Evolutionary conservation across 2,888 invertebrate species (phyloP).

Genomic region (Lathronympha strigana): DNA sequence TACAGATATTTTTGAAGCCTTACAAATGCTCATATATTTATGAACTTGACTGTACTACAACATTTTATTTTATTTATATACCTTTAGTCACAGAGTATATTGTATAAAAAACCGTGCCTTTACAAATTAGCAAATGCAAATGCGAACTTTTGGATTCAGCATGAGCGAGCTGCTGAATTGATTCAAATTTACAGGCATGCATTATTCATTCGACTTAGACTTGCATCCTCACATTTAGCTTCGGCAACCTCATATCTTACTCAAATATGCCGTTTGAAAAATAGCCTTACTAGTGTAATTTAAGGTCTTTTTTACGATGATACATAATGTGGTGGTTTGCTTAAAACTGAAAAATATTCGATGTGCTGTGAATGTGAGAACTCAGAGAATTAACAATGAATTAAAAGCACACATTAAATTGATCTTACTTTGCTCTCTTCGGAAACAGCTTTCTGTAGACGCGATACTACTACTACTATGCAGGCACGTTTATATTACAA

Average conservation of each 20-base stretch:
- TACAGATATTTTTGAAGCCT: too few species aligned
- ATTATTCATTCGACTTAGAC: constrained; percentile 3
- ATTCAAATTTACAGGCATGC: constrained; percentile 24
- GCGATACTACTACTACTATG: neutral
- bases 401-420: neutral
- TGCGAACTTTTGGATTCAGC: constrained; percentile 4
- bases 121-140: neutral
- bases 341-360: neutral
- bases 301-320: neutral
- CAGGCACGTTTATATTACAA: too few species aligned
- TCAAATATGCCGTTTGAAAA: neutral
- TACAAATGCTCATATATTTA: too few species aligned
- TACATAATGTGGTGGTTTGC: neutral
- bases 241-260: constrained; percentile 1
- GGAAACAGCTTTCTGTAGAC: neutral
- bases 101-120: neutral
- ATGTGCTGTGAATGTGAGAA: constrained; percentile 2
- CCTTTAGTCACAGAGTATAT: too few species aligned
- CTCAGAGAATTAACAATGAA: constrained; percentile 16
- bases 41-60: too few species aligned
- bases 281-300: neutral
- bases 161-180: constrained; percentile 18
- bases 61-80: too few species aligned
- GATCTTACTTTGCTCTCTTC: neutral
- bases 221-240: neutral